Base-by-base conservation (phyloP, 2,888 invertebrate genomes). In the Noctuana brunneofusca region DNA sequence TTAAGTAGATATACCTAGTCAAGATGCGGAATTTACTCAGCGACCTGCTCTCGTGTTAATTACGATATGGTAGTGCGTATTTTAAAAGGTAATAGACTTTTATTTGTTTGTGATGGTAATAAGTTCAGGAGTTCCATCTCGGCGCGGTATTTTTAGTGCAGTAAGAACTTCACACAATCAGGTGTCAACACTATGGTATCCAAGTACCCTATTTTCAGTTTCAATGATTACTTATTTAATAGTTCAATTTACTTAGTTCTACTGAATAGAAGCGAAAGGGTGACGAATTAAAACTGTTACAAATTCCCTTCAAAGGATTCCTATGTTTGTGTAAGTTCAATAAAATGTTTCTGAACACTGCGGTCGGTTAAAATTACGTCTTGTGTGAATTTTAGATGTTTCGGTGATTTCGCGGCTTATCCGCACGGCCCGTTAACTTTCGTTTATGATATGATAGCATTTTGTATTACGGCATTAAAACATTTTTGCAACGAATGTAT, bases 341-440 rank as follows among this genome's bases (percentile, higher is more conserved):
- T 24, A 5, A 16, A 41, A 41, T 62, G 56, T 68, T 56, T 62
- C 49, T 38, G 56, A 12, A 11, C 12, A 58, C 60, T 41, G 8
- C 41, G 54, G 64, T 60, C 63, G 59, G 65, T 58, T 59, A 53
- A 59, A 63, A 63, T 65, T 43, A n/a, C 5, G 27, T 63, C 32
- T 55, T 43, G 64, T 65, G 22, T 58, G 49, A 46, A 46, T 38
- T 24, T 49, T 43, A 43, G 69, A 67, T 68, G 71, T 69, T 75
- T 73, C 64, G 69, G 68, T 65, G 71, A 76, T 77, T 77, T 78
- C 68, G 69, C 69, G 74, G 70, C 63, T 66, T 69, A 76, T 76
- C 68, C 69, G 65, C 70, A 78, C 60, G 74, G 72, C 63, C 70
- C 68, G 66, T 75, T 75, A 72, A 58, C 64, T 69, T 69, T 63